A percentile compares a stretch with the other conserved stretches of the same genome.
phyloP scores from a whole-genome alignment of 2,888 invertebrate species.

The Crepidodera aurea region DNA sequence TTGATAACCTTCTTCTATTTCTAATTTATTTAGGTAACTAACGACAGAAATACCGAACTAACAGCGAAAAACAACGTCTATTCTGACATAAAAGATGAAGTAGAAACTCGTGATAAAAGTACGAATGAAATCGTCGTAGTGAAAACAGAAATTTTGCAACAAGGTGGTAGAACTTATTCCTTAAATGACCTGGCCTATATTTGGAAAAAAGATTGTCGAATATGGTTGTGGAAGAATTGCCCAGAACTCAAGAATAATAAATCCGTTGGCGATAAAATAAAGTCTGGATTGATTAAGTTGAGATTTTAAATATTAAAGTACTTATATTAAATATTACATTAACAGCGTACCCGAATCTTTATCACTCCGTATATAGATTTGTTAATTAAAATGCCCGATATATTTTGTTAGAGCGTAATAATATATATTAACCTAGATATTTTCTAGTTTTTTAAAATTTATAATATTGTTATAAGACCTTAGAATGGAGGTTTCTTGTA shows the following conservation, averaged over 20 bases:
- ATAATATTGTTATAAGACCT: background rate
- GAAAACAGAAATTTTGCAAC: conserved; percentile 64
- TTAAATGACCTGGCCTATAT: conserved; percentile 69
- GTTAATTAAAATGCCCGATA: no score
- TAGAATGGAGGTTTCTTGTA: no score
- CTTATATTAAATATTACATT: no score
- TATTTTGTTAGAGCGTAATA: no score
- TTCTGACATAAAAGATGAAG: conserved; percentile 26
- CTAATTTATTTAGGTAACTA: conserved; percentile 33
- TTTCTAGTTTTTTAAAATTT: no score
- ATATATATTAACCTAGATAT: no score
- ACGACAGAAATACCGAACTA: conserved; percentile 34
- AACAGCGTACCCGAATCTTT: no score
- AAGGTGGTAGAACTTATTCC: conserved; percentile 67
- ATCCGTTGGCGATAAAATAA: conserved; percentile 49
- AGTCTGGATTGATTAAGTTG: conserved; percentile 31
- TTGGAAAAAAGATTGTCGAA: conserved; percentile 75
- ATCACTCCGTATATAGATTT: no score
- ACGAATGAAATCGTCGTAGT: conserved; percentile 59
- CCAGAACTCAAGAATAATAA: conserved; percentile 48
- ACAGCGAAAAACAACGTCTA: conserved; percentile 20
- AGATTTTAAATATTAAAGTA: conserved; percentile 21
- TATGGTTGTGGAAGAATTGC: conserved; percentile 69
- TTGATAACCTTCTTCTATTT: no score
- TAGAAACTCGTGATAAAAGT: conserved; percentile 50